Percentiles rank a stretch among this genome's conserved stretches.
Conservation (phyloP, 2,888 invertebrate genomes). For the Nasonia oneida region DNA sequence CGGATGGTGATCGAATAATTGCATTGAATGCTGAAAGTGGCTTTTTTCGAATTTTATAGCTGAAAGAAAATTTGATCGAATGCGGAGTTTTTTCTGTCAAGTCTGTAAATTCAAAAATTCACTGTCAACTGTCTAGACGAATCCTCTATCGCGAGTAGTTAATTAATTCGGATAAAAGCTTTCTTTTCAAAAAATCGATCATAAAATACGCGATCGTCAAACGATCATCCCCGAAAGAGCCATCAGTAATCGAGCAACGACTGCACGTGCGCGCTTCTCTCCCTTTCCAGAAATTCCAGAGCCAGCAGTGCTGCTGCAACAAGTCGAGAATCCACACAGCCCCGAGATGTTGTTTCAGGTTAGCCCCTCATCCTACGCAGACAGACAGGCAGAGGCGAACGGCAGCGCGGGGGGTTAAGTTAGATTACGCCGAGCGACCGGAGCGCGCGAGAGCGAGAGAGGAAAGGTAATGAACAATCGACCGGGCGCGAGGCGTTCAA, state of each 20-base stretch:
- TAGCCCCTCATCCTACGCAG: background rate
- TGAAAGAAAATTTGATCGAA: no score
- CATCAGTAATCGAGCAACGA: background rate
- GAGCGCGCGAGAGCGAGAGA: background rate
- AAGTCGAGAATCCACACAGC: conserved; percentile 35
- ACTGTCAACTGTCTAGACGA: no score
- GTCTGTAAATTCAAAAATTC: no score
- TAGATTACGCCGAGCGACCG: conserved; percentile 43
- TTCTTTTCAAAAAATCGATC: background rate
- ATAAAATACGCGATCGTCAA: background rate
- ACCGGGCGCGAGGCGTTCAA: conserved; percentile 25
- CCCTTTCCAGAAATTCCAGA: background rate
- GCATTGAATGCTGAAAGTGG: no score
- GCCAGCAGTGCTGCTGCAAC: conserved; percentile 7
- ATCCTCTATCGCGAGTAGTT: no score
- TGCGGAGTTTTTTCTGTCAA: no score
- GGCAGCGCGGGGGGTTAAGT: conserved; percentile 42
- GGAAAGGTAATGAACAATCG: conserved; percentile 57
- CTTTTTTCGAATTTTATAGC: no score
- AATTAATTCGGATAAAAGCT: no score
- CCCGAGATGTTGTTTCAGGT: conserved; percentile 35
- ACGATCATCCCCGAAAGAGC: background rate
- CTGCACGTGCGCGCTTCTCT: background rate
- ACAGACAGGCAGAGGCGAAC: background rate
- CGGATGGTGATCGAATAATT: no score